Evolutionary conservation across 2,113 vertebrate species (phyloP), one percentile per base, ranked within the genome.

Genomic region (Centropus bengalensis): DNA sequence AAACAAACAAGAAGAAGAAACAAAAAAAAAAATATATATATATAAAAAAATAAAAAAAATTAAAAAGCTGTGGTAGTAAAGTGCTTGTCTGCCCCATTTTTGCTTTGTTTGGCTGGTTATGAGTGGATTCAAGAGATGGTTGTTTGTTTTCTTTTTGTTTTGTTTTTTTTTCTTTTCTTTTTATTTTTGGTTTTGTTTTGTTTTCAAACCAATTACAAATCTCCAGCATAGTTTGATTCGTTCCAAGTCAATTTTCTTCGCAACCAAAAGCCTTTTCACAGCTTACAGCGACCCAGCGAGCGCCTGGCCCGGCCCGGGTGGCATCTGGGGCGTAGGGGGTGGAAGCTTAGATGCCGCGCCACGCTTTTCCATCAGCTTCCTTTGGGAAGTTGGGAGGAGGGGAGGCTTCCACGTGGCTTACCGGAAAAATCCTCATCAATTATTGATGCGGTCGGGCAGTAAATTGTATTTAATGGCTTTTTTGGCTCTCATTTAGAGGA

Each of bases 41-140:
- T n/a, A 36, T 36, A 36, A 36, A 36, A 89, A 7, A 30, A 70
- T 16, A n/a, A 36, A 47, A 36, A 47, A 51, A 60, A 60, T 20
- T 20, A 96, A 95, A 97, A 96, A 98, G 98, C 99, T 99, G 99
- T 99, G 98, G 98, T 99, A 99, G 99, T 99, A 98, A 99, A 99
- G 98, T 99, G 99, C 99, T 99, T 99, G 99, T 99, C 98, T 99
- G 98, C 98, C 98, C 98, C 97, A 98, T 98, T 99, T 98, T 98
- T 99, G 99, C 99, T 99, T 99, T 98, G 98, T 99, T 99, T 99
- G 99, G 99, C 99, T 99, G 99, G 99, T 99, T 99, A 99, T 99
- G 99, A 99, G 99, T 99, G 99, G 98, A 99, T 99, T 99, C 99
- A 99, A 98, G 98, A 99, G 98, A 98, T 44, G 98, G 99, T 84